These are phyloP conservation scores for Pseudachorutes palmiensis DNA, from an alignment of 1,140 invertebrate genomes.

Conservation along the genomic window DNA sequence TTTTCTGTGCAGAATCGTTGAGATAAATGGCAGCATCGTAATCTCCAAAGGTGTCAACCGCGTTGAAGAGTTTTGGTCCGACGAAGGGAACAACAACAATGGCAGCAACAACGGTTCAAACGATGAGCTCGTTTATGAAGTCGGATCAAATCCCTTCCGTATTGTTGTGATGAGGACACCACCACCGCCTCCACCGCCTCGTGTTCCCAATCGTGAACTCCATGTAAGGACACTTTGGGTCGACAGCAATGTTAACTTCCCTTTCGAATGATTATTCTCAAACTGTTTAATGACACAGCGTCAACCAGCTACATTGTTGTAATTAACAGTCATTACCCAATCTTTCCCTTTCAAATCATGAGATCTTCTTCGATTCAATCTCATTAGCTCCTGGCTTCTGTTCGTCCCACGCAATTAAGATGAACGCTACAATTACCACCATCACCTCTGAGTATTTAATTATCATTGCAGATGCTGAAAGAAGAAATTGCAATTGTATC, in stretches of 20 bases:
- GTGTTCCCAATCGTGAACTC: conserved; percentile 36
- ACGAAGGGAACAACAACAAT: conserved; percentile 20
- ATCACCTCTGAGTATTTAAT: too few species aligned
- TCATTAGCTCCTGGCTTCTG: too few species aligned
- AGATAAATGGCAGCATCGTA: conserved; percentile 71
- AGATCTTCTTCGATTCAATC: too few species aligned
- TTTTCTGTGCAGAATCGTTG: conserved; percentile 56
- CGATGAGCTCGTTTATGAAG: conserved; percentile 17
- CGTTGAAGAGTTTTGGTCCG: conserved; percentile 38
- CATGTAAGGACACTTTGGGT: conserved; percentile 27
- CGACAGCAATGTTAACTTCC: too few species aligned
- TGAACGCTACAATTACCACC: too few species aligned
- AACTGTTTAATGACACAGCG: too few species aligned
- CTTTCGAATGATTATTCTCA: too few species aligned
- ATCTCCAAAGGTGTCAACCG: conserved; percentile 50
- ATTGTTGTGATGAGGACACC: conserved; percentile 34
- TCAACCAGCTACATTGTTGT: too few species aligned
- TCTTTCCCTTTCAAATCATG: too few species aligned
- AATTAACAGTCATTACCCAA: too few species aligned
- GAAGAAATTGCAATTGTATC: conserved; percentile 37
- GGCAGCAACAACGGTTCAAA: background rate
- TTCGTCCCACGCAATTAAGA: too few species aligned
- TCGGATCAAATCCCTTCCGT: conserved; percentile 34
- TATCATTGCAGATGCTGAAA: conserved; percentile 32
- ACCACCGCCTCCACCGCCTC: conserved; percentile 36